Evolutionary conservation across 2,113 vertebrate genomes (phyloP).

Genomic region (Tichodroma muraria): DNA sequence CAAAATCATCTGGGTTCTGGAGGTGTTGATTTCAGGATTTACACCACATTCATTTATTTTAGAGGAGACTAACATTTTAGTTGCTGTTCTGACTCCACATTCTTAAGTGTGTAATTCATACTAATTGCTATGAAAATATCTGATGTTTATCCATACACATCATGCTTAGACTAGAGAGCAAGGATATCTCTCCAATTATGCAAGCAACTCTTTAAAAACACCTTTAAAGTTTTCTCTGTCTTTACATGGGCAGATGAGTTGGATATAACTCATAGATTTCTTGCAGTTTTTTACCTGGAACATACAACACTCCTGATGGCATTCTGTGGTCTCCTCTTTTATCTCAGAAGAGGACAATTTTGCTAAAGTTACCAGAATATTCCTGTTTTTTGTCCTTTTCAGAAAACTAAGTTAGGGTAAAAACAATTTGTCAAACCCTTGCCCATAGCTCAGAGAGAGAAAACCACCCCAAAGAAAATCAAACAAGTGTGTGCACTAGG

Average conservation of each 20-base stretch:
- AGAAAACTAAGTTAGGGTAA: neutral
- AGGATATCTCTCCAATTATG: neutral
- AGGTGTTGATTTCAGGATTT: neutral
- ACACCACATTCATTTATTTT: neutral
- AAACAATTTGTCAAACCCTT: neutral
- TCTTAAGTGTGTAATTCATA: neutral
- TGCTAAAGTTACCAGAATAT: neutral
- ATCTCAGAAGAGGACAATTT: neutral
- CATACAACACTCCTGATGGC: neutral
- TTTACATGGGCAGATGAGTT: neutral
- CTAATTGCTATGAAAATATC: neutral
- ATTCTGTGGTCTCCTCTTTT: neutral
- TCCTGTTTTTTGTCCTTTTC: neutral
- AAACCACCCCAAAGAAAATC: neutral
- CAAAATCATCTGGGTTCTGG: neutral
- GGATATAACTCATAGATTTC: neutral
- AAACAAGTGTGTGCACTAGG: neutral
- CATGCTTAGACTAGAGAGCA: neutral
- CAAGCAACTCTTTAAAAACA: neutral
- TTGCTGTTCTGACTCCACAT: neutral
- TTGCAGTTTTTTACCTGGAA: neutral
- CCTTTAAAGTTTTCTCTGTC: neutral
- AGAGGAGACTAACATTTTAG: neutral
- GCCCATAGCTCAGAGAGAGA: neutral
- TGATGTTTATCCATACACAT: neutral